Evolutionary conservation across 2,113 vertebrate genomes (phyloP).

Genomic region (Octodon degus): DNA sequence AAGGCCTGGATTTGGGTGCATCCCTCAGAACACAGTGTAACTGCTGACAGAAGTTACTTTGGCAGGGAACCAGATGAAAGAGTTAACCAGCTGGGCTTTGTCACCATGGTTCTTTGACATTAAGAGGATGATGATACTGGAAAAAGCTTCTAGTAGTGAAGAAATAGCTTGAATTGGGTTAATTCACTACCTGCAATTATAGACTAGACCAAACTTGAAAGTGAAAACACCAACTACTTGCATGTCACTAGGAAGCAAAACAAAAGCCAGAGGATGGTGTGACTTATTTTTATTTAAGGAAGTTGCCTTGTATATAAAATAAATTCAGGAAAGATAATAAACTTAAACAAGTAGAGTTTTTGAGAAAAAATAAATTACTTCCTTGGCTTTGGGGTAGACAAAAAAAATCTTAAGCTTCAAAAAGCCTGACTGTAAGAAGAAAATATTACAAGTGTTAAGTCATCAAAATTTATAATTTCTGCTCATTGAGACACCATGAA

Average conservation of each 20-base stretch:
- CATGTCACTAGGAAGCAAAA: not conserved
- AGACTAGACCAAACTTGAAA: not conserved
- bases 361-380: not conserved
- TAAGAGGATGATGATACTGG: not conserved
- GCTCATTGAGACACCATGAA: not conserved
- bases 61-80: not conserved
- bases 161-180: not conserved
- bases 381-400: not conserved
- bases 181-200: not conserved
- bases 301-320: not conserved
- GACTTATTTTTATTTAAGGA: not conserved
- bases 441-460: not conserved
- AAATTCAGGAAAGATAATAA: not conserved
- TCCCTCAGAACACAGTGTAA: not conserved
- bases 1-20: not conserved
- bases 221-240: not conserved
- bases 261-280: not conserved
- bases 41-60: not conserved
- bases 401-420: not conserved
- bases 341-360: not conserved
- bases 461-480: constrained; percentile 26
- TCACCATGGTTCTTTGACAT: not conserved
- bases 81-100: not conserved
- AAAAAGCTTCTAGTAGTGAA: not conserved
- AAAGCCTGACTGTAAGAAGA: not conserved